These are phyloP conservation scores for Pseudomugil gertrudae DNA, from an alignment of 2,797 vertebrate species.

Conservation along the genomic window DNA sequence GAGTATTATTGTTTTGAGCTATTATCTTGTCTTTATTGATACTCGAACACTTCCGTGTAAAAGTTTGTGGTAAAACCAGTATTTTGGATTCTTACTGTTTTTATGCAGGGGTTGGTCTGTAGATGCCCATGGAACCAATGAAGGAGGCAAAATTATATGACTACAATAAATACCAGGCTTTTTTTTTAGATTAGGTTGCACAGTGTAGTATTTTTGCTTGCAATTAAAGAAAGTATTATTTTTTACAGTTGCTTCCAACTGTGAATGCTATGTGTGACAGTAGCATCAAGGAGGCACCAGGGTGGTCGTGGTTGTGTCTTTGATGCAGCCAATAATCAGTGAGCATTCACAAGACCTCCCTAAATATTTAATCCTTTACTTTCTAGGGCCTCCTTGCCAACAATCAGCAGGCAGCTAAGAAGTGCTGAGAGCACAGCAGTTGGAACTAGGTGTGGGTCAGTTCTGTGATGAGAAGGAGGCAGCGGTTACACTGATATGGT, in stretches of 20 bases:
- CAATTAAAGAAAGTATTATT: neutral
- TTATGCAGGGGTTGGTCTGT: neutral
- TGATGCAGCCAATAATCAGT: constrained; percentile 57
- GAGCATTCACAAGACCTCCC: constrained; percentile 17
- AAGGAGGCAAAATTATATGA: neutral
- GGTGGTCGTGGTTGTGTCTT: constrained; percentile 30
- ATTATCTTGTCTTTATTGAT: neutral
- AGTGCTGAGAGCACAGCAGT: constrained; percentile 40
- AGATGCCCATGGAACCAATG: neutral
- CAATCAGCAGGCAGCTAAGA: constrained; percentile 46
- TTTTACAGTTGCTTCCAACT: neutral
- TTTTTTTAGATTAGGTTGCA: neutral
- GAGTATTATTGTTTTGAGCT: neutral
- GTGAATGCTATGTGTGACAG: neutral
- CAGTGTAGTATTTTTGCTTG: neutral
- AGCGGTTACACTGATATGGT: constrained; percentile 21
- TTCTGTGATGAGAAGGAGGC: constrained; percentile 13
- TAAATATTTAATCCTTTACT: constrained; percentile 51
- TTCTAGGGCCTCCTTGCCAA: constrained; percentile 40
- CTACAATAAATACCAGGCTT: constrained; percentile 1
- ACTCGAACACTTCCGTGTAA: neutral
- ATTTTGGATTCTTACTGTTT: constrained; percentile 8
- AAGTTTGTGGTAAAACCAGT: neutral
- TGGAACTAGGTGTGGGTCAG: constrained; percentile 33
- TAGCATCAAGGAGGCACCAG: neutral